These are phyloP conservation scores for Thermophis baileyi DNA, from an alignment of 2,113 vertebrate species.

Conservation along the genomic window DNA sequence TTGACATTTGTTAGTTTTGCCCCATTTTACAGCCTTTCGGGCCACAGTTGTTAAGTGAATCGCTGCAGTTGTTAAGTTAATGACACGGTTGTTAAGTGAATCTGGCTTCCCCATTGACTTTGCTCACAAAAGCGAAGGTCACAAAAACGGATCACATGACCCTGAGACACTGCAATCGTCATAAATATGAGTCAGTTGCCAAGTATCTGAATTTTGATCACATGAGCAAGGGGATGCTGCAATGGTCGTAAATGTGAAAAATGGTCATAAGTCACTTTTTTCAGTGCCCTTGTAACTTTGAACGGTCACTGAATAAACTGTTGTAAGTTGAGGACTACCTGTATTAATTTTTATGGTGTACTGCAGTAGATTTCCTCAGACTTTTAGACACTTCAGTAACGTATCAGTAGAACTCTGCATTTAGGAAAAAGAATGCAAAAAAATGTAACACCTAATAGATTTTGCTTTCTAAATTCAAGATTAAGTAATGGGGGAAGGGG, in stretches of 20 bases:
- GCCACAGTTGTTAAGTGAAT: not conserved
- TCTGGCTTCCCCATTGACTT: not conserved
- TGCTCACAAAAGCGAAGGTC: not conserved
- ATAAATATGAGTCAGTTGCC: not conserved
- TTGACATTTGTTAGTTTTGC: not conserved
- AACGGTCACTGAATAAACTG: not conserved
- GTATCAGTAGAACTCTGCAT: not conserved
- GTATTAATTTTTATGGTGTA: not conserved
- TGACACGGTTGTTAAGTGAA: not conserved
- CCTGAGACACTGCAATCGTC: not conserved
- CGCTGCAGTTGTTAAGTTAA: not conserved
- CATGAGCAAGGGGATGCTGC: not conserved
- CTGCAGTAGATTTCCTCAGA: not conserved
- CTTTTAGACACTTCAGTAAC: not conserved
- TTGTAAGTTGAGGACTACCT: not conserved
- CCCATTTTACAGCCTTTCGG: not conserved
- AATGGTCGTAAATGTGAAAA: not conserved
- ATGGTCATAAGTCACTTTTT: not conserved
- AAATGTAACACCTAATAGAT: not conserved
- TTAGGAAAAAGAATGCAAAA: not conserved
- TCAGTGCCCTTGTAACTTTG: not conserved
- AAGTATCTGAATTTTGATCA: not conserved
- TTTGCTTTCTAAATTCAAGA: not conserved
- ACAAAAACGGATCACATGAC: not conserved
- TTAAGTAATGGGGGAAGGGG: not conserved